Base-by-base conservation (phyloP, 2,888 invertebrate genomes). In the Drosophila maculinotata region DNA sequence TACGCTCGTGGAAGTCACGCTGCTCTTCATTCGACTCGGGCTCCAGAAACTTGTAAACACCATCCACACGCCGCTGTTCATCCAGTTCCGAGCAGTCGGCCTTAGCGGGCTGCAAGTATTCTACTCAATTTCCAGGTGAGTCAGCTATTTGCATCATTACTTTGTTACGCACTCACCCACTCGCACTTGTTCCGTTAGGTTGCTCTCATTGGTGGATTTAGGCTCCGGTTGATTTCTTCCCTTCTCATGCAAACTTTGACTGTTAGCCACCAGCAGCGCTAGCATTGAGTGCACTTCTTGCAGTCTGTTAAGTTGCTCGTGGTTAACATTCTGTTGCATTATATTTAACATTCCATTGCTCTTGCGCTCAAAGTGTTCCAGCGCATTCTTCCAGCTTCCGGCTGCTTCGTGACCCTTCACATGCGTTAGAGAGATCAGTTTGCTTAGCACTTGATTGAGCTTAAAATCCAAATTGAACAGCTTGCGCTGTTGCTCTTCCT, bases 1-100 rank as follows among this genome's bases (percentile, higher is more conserved):
- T 92, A 15, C 92, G 90, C 74, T 92, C 91, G 58, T 92, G 90
- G 42, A 91, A 91, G 73, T 92, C 91, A n/a, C 92, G 88, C 20
- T 89, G 87, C 1, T 76, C 76, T 39, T 86, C 88, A 47, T 91
- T 91, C 0, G 79, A 12, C 30, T 89, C 85, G 0, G 89, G 81
- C 10, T 76, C 67, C 33, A 90, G 81, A 51, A 90, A 90, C 38
- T 80, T 87, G 69, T 92, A 93, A 48, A 93, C 88, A 1, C 93
- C 93, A 73, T 92, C 92, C 6, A 83, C 69, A 4, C 90, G 89
- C 4, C 49, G 39, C 10, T 28, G 38, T 9, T 56, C 59, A 15
- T 74, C 68, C 48, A 93, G 76, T 56, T 92, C 92, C 64, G 90
- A 91, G 66, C 93, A 93, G 25, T 89, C 91, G 9, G 72, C 77